A percentile compares a stretch with the other conserved stretches of the same genome.
phyloP scores from a whole-genome alignment of 2,113 vertebrate species.

The Toxostoma redivivum region DNA sequence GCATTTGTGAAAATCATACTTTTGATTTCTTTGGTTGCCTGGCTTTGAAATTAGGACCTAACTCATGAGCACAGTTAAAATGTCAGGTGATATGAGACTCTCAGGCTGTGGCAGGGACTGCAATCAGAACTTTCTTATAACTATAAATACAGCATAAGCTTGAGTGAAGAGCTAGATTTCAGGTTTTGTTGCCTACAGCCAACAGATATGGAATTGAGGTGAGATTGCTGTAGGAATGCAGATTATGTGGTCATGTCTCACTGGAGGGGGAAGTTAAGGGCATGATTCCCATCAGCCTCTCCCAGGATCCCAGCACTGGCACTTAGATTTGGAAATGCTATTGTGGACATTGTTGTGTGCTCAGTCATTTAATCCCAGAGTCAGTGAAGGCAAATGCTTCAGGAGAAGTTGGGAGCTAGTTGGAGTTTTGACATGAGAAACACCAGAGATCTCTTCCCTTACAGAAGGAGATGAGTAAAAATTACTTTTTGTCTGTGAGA shows the following conservation, averaged over 20 bases:
- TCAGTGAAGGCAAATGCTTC: neutral
- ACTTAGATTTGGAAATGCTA: neutral
- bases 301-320: neutral
- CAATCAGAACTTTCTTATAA: neutral
- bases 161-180: neutral
- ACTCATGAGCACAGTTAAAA: neutral
- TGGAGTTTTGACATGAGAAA: neutral
- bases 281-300: neutral
- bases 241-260: neutral
- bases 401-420: neutral
- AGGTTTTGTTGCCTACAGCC: neutral
- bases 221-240: neutral
- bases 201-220: neutral
- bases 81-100: accelerated
- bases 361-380: neutral
- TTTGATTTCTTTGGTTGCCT: neutral
- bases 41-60: neutral
- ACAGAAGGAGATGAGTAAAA: neutral
- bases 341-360: accelerated
- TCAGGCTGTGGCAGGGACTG: neutral
- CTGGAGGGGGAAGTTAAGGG: neutral
- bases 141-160: neutral
- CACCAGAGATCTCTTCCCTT: neutral
- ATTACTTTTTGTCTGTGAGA: neutral
- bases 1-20: neutral